Percentiles rank a stretch among this genome's conserved stretches.
These are phyloP conservation scores for Montipora foliosa DNA, from an alignment of 64 coral and sea anemone genomes.

Conservation along the genomic window DNA sequence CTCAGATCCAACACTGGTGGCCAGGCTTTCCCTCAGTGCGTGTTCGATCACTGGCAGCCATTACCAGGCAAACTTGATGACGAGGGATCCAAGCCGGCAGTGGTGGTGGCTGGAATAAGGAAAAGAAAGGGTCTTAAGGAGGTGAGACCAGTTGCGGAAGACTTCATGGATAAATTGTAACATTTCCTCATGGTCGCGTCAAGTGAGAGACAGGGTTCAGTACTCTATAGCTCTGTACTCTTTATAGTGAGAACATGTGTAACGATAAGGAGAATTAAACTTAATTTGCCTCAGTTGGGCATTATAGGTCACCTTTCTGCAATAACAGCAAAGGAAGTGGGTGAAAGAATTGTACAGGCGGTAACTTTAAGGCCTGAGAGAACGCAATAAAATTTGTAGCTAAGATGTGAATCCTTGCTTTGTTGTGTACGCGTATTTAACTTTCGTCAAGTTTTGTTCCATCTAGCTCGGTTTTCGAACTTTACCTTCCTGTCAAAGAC, in stretches of 20 bases:
- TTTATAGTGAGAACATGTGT: background rate
- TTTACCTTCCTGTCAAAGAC: too few species aligned
- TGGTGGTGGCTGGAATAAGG: conserved; percentile 57
- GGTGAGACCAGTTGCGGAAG: conserved; percentile 70
- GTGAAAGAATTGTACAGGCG: too few species aligned
- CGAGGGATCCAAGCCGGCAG: background rate
- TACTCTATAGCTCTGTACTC: background rate
- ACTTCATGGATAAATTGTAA: conserved; percentile 96
- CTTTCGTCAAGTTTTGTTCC: too few species aligned
- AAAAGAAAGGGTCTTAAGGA: conserved; percentile 93
- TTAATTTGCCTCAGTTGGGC: too few species aligned
- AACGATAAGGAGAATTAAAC: too few species aligned
- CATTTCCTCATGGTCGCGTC: background rate
- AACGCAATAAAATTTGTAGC: too few species aligned
- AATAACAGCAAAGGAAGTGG: too few species aligned
- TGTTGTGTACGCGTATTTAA: too few species aligned
- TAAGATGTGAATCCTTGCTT: too few species aligned
- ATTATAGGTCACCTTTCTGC: background rate
- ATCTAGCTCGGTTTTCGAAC: too few species aligned
- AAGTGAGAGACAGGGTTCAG: background rate
- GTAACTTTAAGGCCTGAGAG: too few species aligned
- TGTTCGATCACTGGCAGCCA: conserved; percentile 91
- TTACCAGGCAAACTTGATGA: conserved; percentile 54
- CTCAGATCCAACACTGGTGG: conserved; percentile 98
- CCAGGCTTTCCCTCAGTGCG: conserved; percentile 98